phyloP scores from a whole-genome alignment of 1,140 invertebrate species.

The Megalonaias nervosa region DNA sequence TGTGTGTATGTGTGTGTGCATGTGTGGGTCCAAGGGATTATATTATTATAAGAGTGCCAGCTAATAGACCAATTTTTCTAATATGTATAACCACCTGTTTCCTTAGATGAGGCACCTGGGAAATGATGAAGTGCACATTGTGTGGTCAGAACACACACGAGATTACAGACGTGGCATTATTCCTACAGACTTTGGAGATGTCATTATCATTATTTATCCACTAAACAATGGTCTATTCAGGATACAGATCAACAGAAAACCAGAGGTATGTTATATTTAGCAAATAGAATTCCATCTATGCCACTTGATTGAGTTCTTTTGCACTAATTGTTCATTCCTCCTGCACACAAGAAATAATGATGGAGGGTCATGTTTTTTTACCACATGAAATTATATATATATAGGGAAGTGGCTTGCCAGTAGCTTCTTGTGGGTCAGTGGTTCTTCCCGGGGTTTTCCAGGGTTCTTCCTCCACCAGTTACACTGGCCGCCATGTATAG shows the following conservation, averaged over 20 bases:
- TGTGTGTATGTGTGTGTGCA: neutral
- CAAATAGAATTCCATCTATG: neutral
- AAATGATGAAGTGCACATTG: slow-evolving; percentile 99
- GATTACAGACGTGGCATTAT: slow-evolving; percentile 98
- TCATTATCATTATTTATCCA: slow-evolving; percentile 96
- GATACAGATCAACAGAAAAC: slow-evolving; percentile 87
- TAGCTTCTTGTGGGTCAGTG: no score
- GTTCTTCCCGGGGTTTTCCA: no score
- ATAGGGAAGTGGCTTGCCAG: no score
- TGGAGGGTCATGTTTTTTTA: no score
- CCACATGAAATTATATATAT: no score
- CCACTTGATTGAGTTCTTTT: neutral
- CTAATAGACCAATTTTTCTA: neutral
- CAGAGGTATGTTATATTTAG: slow-evolving; percentile 77
- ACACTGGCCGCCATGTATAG: no score
- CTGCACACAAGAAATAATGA: no score
- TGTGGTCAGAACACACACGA: slow-evolving; percentile 97
- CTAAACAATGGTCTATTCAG: slow-evolving; percentile 84
- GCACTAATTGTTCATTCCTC: neutral
- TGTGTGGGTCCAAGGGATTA: neutral
- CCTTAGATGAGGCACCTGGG: slow-evolving; percentile 92
- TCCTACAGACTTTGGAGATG: slow-evolving; percentile 99
- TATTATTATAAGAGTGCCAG: neutral
- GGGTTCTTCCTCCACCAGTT: no score
- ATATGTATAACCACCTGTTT: slow-evolving; percentile 7